Conservation (phyloP, 2,797 vertebrate genomes). For the Cryptoblepharus egeriae region DNA sequence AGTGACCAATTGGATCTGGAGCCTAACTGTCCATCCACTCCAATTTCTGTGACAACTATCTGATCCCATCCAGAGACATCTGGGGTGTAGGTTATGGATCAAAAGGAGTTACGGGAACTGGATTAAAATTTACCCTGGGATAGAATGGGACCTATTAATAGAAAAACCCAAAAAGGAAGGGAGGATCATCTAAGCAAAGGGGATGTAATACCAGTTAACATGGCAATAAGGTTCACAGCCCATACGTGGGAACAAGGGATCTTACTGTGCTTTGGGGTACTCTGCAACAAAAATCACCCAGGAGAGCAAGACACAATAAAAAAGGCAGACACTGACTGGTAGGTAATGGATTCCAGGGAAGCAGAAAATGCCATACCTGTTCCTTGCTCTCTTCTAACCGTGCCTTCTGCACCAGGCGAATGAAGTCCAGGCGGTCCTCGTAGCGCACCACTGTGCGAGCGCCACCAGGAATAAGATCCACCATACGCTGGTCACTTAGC, state of each 20-base stretch:
- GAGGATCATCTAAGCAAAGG: neutral
- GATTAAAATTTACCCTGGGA: neutral
- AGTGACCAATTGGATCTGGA: neutral
- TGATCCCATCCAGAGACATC: neutral
- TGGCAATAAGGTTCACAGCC: neutral
- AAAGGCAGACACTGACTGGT: neutral
- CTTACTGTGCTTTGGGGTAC: neutral
- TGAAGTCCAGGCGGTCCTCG: conserved; percentile 90
- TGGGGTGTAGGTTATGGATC: neutral
- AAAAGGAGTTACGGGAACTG: too few species aligned
- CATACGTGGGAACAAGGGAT: neutral
- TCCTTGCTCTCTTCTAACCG: conserved; percentile 92
- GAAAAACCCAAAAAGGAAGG: neutral
- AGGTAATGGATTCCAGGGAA: neutral
- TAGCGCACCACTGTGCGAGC: conserved; percentile 85
- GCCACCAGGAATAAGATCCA: conserved; percentile 90
- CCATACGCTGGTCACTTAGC: conserved; percentile 88
- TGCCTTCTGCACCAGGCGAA: conserved; percentile 89
- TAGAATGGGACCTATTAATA: neutral
- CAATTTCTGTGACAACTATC: neutral
- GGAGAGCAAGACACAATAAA: neutral
- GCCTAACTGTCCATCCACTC: neutral
- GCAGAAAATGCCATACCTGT: conserved; percentile 80
- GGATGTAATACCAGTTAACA: neutral
- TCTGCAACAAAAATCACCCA: neutral